A percentile compares a stretch with the other conserved stretches of the same genome.
phyloP scores from a whole-genome alignment of 2,113 vertebrate genomes.

The Rhinolophus ferrumequinum region DNA sequence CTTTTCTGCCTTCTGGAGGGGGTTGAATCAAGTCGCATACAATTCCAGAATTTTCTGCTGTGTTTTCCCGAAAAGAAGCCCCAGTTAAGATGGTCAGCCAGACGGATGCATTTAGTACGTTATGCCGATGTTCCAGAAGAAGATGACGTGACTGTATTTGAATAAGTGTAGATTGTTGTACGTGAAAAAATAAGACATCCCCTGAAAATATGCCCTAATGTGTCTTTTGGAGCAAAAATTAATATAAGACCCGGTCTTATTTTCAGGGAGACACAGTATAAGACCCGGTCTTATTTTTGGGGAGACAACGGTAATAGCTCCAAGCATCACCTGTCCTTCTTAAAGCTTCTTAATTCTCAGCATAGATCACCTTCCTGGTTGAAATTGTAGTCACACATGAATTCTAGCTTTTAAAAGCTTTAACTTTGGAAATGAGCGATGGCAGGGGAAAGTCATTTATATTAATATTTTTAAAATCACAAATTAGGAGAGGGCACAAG shows the following conservation, averaged over 20 bases:
- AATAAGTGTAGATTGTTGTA: too few relatives aligned
- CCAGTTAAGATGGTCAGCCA: too few relatives aligned
- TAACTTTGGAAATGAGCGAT: neutral
- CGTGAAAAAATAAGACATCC: too few relatives aligned
- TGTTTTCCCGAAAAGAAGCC: too few relatives aligned
- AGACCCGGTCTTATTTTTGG: too few relatives aligned
- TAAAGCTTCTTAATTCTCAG: slow-evolving; percentile 31
- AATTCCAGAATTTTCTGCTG: neutral
- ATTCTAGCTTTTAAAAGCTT: slow-evolving; percentile 3
- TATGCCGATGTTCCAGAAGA: too few relatives aligned
- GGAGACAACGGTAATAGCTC: neutral
- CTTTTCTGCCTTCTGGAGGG: neutral
- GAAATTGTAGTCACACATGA: neutral
- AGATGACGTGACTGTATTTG: too few relatives aligned
- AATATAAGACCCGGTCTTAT: too few relatives aligned
- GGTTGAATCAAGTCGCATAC: neutral
- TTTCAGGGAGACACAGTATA: too few relatives aligned
- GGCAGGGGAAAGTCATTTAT: neutral
- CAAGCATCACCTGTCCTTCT: neutral
- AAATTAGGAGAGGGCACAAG: neutral
- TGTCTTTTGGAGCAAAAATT: too few relatives aligned
- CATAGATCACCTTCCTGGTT: neutral
- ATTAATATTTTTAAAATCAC: neutral
- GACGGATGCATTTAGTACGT: too few relatives aligned
- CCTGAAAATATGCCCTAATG: too few relatives aligned